A percentile compares a stretch with the other conserved stretches of the same genome.
Conservation (phyloP, 2,888 invertebrate genomes). For the Leptothorax acervorum region DNA sequence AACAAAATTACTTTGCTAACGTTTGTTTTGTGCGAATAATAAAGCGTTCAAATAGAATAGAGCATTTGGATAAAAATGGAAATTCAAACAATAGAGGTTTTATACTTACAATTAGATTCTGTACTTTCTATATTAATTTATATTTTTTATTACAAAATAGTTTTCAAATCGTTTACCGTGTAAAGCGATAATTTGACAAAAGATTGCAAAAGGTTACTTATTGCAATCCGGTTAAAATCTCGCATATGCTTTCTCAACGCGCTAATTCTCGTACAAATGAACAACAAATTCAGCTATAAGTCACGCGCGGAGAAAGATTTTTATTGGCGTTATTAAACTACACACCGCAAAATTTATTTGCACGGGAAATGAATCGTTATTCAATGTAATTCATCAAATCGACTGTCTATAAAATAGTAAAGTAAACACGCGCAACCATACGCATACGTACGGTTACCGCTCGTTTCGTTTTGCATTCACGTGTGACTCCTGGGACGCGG, state of each 20-base stretch:
- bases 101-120: background rate
- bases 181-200: background rate
- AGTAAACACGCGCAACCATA: background rate
- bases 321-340: constrained; percentile 36
- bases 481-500: constrained; percentile 39
- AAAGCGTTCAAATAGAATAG: background rate
- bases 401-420: constrained; percentile 19
- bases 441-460: background rate
- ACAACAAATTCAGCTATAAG: background rate
- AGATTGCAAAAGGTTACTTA: background rate
- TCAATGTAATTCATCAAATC: constrained; percentile 48
- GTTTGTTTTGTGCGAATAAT: background rate
- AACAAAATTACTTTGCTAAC: background rate
- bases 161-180: background rate
- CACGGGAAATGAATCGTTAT: constrained; percentile 41
- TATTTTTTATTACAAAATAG: background rate
- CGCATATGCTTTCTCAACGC: background rate
- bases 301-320: constrained; percentile 12
- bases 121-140: background rate
- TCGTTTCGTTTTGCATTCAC: constrained; percentile 30
- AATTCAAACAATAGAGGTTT: background rate
- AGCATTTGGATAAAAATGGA: constrained; percentile 3
- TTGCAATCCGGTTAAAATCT: background rate
- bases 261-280: background rate
- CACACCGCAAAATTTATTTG: constrained; percentile 41